Evolutionary conservation across 2,113 vertebrate genomes (phyloP).

Genomic region (Centropus unirufus): DNA sequence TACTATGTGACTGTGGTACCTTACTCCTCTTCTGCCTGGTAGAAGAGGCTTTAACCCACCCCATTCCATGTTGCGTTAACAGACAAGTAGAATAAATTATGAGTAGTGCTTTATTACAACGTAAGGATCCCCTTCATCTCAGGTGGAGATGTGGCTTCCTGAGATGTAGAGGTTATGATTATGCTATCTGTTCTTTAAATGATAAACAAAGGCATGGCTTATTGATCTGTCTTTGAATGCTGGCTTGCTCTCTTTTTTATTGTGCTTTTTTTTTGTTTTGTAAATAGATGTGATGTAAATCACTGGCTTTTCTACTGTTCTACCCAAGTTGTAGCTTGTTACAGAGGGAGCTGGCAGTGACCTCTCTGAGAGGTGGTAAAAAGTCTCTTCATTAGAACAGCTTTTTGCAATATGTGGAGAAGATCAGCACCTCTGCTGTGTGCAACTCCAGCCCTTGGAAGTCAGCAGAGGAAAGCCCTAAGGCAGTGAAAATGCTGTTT

Average conservation of each 20-base stretch:
- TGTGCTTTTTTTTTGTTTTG: too few species aligned
- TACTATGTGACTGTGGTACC: neutral
- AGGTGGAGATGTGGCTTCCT: neutral
- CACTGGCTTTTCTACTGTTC: neutral
- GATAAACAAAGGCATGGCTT: neutral
- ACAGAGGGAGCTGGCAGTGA: neutral
- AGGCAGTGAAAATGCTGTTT: neutral
- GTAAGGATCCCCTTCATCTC: neutral
- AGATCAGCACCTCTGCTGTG: neutral
- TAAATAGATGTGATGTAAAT: neutral
- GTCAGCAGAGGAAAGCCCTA: neutral
- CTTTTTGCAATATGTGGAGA: neutral
- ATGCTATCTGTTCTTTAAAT: neutral
- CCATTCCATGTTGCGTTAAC: too few species aligned
- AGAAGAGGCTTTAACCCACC: neutral
- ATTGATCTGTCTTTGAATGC: neutral
- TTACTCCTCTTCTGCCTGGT: neutral
- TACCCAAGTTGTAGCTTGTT: neutral
- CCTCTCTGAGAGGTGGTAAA: neutral
- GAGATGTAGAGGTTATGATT: neutral
- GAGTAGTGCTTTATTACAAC: neutral
- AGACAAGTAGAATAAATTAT: too few species aligned
- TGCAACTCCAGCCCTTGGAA: neutral
- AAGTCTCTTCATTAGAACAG: neutral
- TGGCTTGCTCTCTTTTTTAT: neutral